Conservation (phyloP, 2,888 invertebrate species). For the Chrysodeixis includens region DNA sequence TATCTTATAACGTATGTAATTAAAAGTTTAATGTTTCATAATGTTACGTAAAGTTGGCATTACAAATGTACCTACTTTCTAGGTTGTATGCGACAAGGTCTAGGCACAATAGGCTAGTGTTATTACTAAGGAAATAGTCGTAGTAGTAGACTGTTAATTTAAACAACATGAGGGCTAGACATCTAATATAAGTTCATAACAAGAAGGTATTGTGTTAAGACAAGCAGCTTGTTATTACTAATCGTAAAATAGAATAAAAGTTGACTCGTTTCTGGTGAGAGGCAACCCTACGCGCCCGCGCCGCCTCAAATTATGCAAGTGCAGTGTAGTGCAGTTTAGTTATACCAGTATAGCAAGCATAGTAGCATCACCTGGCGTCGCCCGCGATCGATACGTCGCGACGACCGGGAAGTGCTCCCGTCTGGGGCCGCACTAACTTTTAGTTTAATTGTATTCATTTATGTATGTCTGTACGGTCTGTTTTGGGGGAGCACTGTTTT, state of each 20-base stretch:
- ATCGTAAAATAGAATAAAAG: background rate
- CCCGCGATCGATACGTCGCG: constrained; percentile 73
- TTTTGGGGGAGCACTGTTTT: constrained; percentile 10
- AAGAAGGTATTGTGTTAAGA: background rate
- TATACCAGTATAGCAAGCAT: constrained; percentile 48
- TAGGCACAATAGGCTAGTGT: background rate
- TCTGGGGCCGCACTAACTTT: constrained; percentile 44
- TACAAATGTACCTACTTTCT: background rate
- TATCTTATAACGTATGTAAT: background rate
- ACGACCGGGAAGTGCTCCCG: constrained; percentile 58
- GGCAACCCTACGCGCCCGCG: constrained; percentile 39
- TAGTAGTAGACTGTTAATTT: background rate
- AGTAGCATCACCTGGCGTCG: constrained; percentile 65
- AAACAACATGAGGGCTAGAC: background rate
- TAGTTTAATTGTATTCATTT: constrained; percentile 49
- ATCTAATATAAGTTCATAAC: background rate
- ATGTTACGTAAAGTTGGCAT: background rate
- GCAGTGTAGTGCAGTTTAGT: constrained; percentile 53
- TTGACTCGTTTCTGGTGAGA: background rate
- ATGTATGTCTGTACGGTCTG: constrained; percentile 26
- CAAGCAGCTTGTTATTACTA: background rate
- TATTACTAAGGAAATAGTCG: background rate
- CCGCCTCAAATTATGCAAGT: constrained; percentile 56
- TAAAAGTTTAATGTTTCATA: background rate
- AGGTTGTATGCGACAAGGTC: background rate